phyloP scores from a whole-genome alignment of 2,797 vertebrate genomes.

The Liasis olivaceus region DNA sequence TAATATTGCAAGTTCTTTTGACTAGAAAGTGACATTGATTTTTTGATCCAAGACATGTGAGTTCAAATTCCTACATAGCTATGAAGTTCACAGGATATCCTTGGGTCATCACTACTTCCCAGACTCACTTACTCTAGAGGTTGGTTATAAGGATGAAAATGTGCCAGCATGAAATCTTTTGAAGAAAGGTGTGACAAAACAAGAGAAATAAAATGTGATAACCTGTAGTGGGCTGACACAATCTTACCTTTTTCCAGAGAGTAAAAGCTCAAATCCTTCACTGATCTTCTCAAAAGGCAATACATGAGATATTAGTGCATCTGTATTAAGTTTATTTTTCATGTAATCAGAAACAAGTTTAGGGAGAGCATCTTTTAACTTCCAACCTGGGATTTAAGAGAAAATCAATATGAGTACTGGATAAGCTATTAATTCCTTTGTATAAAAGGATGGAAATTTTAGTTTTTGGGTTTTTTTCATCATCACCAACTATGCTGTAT shows the following conservation, averaged over 20 bases:
- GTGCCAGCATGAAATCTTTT: not conserved
- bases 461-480: not conserved
- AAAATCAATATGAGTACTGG: not conserved
- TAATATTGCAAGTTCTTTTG: not conserved
- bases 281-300: slow-evolving; percentile 77
- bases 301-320: slow-evolving; percentile 81
- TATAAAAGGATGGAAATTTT: not conserved
- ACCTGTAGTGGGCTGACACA: not conserved
- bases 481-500: not conserved
- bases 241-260: slow-evolving; percentile 45
- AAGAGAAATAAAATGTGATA: not conserved
- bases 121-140: not conserved
- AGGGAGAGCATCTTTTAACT: slow-evolving; percentile 74
- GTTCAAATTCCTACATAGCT: not conserved
- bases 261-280: slow-evolving; percentile 78
- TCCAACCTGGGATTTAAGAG: slow-evolving; percentile 70
- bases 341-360: slow-evolving; percentile 76
- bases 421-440: not conserved
- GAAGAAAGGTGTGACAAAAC: not conserved
- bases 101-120: not conserved
- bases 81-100: not conserved
- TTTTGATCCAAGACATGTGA: not conserved
- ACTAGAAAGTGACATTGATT: not conserved
- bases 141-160: not conserved
- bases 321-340: slow-evolving; percentile 77